Base-by-base conservation (phyloP, 2,113 vertebrate species). In the Lates calcarifer region DNA sequence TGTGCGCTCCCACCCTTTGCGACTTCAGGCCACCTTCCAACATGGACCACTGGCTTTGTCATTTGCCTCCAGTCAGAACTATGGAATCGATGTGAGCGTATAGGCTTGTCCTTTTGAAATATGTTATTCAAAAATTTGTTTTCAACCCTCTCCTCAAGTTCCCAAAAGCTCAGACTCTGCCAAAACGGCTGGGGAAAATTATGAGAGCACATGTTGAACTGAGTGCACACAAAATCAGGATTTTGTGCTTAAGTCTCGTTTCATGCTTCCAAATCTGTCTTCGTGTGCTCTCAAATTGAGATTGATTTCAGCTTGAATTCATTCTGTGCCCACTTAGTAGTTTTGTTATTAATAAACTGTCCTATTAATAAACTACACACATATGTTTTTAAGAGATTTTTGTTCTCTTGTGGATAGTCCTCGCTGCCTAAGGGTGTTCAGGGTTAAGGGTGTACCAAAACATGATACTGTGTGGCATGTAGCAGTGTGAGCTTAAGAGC, bases 301-400 rank as follows among this genome's bases (percentile, higher is more conserved):
- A 81, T 29, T 73, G 51, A 76, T 71, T 63, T 31, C 61, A 67
- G 26, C 62, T 49, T 60, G 57, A 51, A 29, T 74, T 77, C 35
- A 37, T 18, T 43, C n/a, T 47, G 33, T 20, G 4, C 24, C 35
- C 43, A 33, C 31, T 49, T n/a, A 70, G 28, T 72, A 45, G 65
- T 43, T 65, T 81, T 49, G 64, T 12, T 49, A 33, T 64, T 68
- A 75, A 79, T 74, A 41, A 65, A 74, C 28, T 31, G n/a, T 5
- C 53, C 13, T 47, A n/a, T n/a, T n/a, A n/a, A n/a, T n/a, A n/a
- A n/a, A n/a, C n/a, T n/a, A n/a, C n/a, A n/a, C n/a, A 45, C 13
- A 45, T 72, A 13, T 28, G 20, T 43, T 49, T 65, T 41, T 15
- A 17, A 15, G 15, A 43, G 35, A n/a, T 29, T 57, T 18, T 74